A percentile compares a stretch with the other conserved stretches of the same genome.
Conservation (phyloP, 2,888 invertebrate species). For the Caenorhabditis zanzibari region DNA sequence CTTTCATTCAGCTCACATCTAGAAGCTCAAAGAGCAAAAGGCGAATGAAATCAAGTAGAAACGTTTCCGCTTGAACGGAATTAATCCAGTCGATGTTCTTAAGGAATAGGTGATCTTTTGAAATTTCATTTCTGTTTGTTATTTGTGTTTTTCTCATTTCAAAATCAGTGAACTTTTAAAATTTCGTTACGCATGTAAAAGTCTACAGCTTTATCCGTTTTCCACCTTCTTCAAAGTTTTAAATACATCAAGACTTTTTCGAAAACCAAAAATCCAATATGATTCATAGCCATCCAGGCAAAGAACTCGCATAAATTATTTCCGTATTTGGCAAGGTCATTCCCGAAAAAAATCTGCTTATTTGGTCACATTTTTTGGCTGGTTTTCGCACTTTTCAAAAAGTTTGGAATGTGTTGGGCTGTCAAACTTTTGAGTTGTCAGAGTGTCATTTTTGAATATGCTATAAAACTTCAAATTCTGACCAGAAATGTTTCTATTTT, state of each 20-base stretch:
- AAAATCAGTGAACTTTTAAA: neutral
- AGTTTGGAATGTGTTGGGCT: neutral
- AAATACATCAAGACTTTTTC: neutral
- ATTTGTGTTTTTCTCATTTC: neutral
- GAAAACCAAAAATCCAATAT: neutral
- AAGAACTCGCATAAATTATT: constrained; percentile 22
- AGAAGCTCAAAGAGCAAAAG: constrained; percentile 14
- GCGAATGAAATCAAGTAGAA: constrained; percentile 20
- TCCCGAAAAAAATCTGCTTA: neutral
- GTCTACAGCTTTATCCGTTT: too few relatives aligned
- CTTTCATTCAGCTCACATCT: constrained; percentile 17
- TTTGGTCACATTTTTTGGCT: constrained; percentile 11
- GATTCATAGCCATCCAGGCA: neutral
- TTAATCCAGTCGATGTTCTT: constrained; percentile 7
- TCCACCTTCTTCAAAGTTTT: too few relatives aligned
- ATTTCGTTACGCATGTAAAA: too few relatives aligned
- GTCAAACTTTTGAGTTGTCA: neutral
- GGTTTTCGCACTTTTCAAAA: neutral
- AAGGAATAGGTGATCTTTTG: neutral
- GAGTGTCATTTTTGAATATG: too few relatives aligned
- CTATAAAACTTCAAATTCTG: too few relatives aligned
- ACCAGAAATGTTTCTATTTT: too few relatives aligned
- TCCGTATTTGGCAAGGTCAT: constrained; percentile 18
- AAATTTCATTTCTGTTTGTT: neutral
- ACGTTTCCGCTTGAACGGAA: constrained; percentile 15